phyloP scores from a whole-genome alignment of 2,113 vertebrate species.

The Thamnophis sirtalis region DNA sequence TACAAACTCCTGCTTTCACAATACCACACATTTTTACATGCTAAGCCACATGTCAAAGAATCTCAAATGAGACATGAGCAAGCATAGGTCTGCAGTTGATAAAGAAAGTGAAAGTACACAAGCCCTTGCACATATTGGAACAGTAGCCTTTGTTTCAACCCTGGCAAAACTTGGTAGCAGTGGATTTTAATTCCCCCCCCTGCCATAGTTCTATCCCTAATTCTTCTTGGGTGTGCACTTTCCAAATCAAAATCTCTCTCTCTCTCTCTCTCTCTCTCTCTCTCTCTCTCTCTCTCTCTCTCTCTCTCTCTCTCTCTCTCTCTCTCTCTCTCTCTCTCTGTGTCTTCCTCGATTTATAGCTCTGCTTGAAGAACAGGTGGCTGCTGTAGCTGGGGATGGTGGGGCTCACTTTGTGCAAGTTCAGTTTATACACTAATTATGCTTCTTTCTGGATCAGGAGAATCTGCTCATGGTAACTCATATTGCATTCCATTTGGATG shows the following conservation, averaged over 20 bases:
- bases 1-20: background rate
- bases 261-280: no score
- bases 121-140: background rate
- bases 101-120: background rate
- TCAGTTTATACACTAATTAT: background rate
- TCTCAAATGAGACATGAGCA: background rate
- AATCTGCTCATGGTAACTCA: background rate
- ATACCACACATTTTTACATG: background rate
- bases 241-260: background rate
- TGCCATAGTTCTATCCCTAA: background rate
- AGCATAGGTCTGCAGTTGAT: background rate
- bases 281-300: no score
- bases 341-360: background rate
- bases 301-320: no score
- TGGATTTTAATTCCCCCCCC: background rate
- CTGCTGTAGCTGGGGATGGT: background rate
- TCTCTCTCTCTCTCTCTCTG: no score
- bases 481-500: background rate
- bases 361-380: background rate
- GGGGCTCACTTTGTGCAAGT: background rate
- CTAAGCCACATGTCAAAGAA: background rate
- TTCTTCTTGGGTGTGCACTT: background rate
- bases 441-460: background rate
- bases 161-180: background rate
- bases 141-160: background rate